Conservation (phyloP, 2,888 invertebrate species). For the Corythucha ciliata region DNA sequence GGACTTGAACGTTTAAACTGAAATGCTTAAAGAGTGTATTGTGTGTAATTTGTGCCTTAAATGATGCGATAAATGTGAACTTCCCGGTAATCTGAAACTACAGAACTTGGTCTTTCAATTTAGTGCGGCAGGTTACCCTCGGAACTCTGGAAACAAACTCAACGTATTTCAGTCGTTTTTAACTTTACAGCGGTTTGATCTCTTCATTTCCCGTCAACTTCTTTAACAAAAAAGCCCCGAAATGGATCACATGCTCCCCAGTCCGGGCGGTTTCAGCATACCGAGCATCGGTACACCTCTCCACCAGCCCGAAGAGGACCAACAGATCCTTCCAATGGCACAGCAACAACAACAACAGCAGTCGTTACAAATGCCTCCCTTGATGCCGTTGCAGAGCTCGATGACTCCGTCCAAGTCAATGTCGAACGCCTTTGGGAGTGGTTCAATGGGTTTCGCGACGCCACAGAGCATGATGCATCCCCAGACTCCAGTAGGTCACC, state of each 20-base stretch:
- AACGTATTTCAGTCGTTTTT: too few relatives aligned
- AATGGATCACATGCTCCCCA: conserved; percentile 87
- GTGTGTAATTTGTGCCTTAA: too few relatives aligned
- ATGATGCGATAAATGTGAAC: too few relatives aligned
- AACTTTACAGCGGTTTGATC: too few relatives aligned
- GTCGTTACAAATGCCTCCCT: conserved; percentile 48
- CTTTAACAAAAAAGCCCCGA: too few relatives aligned
- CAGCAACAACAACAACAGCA: conserved; percentile 61
- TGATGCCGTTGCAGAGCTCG: conserved; percentile 55
- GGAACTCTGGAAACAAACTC: too few relatives aligned
- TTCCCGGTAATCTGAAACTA: too few relatives aligned
- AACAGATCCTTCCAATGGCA: conserved; percentile 77
- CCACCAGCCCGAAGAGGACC: conserved; percentile 85
- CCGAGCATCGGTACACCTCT: conserved; percentile 84
- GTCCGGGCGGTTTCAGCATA: conserved; percentile 79
- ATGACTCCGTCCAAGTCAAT: conserved; percentile 40
- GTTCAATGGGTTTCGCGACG: conserved; percentile 55
- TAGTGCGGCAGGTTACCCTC: too few relatives aligned
- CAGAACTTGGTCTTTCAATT: too few relatives aligned
- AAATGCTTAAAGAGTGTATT: too few relatives aligned
- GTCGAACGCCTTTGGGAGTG: conserved; percentile 61
- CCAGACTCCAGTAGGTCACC: conserved; percentile 63
- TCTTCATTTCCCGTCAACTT: too few relatives aligned
- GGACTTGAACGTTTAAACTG: too few relatives aligned
- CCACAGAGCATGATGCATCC: conserved; percentile 83